Conservation (phyloP, 2,797 vertebrate species). For the Coregonus suidteri region DNA sequence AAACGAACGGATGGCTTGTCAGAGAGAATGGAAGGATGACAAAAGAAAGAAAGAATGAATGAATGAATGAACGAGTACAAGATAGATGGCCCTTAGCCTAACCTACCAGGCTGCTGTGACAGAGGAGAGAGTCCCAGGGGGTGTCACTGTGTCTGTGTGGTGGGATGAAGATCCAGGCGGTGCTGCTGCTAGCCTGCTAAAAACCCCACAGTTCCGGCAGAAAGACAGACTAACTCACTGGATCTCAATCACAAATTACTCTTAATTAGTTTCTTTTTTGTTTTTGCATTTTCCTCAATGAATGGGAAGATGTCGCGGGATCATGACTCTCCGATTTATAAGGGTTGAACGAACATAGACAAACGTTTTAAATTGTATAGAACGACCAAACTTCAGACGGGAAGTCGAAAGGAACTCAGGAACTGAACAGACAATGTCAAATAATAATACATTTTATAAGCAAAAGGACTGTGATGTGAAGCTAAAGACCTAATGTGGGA, state of each 20-base stretch:
- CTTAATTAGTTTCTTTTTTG: constrained; percentile 56
- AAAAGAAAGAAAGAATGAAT: constrained; percentile 25
- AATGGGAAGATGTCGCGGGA: constrained; percentile 41
- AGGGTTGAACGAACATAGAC: constrained; percentile 48
- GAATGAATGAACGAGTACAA: constrained; percentile 27
- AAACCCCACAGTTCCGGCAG: constrained; percentile 56
- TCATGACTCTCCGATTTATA: constrained; percentile 21
- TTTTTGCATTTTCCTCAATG: constrained; percentile 52
- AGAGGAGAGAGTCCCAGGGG: constrained; percentile 42
- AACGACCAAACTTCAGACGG: constrained; percentile 70
- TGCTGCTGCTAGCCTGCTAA: constrained; percentile 40
- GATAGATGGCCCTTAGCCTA: constrained; percentile 35
- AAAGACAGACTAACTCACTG: constrained; percentile 53
- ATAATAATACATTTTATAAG: background rate
- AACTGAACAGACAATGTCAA: constrained; percentile 48
- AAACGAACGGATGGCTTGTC: constrained; percentile 11
- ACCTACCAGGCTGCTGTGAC: constrained; percentile 46
- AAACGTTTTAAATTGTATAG: constrained; percentile 49
- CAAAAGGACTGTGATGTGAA: constrained; percentile 37
- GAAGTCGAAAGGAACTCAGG: constrained; percentile 63
- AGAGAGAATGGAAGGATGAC: constrained; percentile 4
- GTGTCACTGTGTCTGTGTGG: constrained; percentile 31
- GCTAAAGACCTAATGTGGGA: constrained; percentile 38
- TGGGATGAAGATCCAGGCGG: constrained; percentile 40
- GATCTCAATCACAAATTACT: constrained; percentile 64